Base-by-base conservation (phyloP, 1,140 invertebrate species). In the Nebria ingens region DNA sequence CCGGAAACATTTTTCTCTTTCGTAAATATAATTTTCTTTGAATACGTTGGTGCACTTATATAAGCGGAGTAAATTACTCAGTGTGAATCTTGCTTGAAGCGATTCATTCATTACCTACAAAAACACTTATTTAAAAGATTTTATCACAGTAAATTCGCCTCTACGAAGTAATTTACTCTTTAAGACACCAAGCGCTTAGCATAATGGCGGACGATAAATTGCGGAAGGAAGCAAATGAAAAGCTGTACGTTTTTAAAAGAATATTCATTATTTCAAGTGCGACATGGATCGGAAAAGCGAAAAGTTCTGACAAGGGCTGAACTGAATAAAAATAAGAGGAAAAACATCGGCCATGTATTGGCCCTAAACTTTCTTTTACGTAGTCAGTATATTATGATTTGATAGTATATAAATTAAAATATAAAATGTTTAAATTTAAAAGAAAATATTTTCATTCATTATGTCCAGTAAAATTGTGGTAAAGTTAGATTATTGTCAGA, bases 101-200 rank as follows among this genome's bases (percentile, higher is more conserved):
- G 6, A 45, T 45, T 45, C 40, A 45, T 45, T 45, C 40, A 45
- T 45, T 45, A 45, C 17, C 9, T 45, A 17, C 9, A 45, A 45
- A 45, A 45, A 45, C 40, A 45, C 40, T 45, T 45, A 45, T 45
- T 45, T 45, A 45, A 45, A 45, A 45, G 40, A 45, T 45, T 45
- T 45, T 45, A 45, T 45, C 40, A 17, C 40, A 45, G 17, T 45
- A 45, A 45, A 45, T 45, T 45, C 40, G n/a, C n/a, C n/a, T 17
- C 9, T 17, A 17, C 9, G 15, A 6, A 45, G 40, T 45, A 45
- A 45, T 11, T 45, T 45, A 45, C 9, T 45, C 40, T 45, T 45
- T 12, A 45, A 45, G 40, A 17, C 40, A 17, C 3, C 15, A 17
- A 45, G 40, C 17, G 40, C 40, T 45, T 45, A 45, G 15, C 40